A percentile compares a stretch with the other conserved stretches of the same genome.
Evolutionary conservation across 2,797 vertebrate species (phyloP).

Genomic region (Myotis vivesi): DNA sequence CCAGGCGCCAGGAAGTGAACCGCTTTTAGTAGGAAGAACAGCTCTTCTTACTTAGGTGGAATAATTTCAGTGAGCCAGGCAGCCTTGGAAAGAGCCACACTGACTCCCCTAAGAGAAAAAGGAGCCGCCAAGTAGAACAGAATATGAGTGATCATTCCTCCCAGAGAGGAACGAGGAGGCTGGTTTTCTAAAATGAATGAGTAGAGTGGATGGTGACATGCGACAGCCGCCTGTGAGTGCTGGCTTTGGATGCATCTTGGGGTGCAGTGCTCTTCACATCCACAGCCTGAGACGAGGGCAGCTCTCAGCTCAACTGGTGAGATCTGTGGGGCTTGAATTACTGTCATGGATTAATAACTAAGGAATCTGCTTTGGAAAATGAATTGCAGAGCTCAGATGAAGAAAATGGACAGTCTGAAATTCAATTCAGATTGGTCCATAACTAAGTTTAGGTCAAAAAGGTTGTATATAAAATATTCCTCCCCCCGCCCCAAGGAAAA

Average conservation of each 20-base stretch:
- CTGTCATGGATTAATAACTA: not conserved
- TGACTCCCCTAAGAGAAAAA: not conserved
- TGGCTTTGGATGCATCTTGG: not conserved
- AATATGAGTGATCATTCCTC: not conserved
- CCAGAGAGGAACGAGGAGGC: not conserved
- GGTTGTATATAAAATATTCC: not conserved
- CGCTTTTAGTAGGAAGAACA: not conserved
- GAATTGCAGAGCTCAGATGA: constrained; percentile 5
- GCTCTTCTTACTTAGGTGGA: not conserved
- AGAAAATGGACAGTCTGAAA: not conserved
- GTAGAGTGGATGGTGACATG: not conserved
- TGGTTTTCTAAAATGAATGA: not conserved
- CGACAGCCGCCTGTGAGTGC: not conserved
- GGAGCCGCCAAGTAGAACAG: not conserved
- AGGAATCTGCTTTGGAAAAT: constrained; percentile 32
- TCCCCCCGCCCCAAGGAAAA: not conserved
- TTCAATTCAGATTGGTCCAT: not conserved
- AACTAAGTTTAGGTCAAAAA: not conserved
- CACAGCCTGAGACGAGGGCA: not conserved
- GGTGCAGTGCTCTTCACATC: too few relatives aligned
- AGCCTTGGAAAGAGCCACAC: not conserved
- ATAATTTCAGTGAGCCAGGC: not conserved
- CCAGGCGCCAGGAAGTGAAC: not conserved
- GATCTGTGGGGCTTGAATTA: not conserved
- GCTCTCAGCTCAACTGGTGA: not conserved